Base-by-base conservation (phyloP, 2,888 invertebrate genomes). In the Leptopilina myrica region DNA sequence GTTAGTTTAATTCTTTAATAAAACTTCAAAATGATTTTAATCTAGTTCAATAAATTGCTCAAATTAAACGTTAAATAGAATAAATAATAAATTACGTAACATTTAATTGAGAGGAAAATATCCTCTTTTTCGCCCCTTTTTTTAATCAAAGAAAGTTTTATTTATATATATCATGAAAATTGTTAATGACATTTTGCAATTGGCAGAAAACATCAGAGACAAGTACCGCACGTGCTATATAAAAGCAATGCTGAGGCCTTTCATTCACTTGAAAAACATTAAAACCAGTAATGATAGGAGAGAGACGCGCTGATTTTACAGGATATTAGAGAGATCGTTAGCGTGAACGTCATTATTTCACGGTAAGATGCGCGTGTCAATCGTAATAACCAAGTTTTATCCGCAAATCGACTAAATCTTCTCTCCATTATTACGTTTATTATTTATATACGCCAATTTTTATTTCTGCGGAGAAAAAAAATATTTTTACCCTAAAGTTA, bases 251-350 rank as follows among this genome's bases (percentile, higher is more conserved):
- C 53, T 14, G 33, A 69, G 53, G 53, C 33, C 69, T 69, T 53
- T 49, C 69, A 69, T 69, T 69, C 69, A 53, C 26, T n/a, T 43
- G 43, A 8, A 49, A 53, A 49, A 69, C 53, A 69, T 69, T 69
- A 69, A 49, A 69, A 69, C 33, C 76, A 33, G 78, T 85, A 85
- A 86, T 87, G 82, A 84, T 84, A 85, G 85, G 83, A 85, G 87
- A 85, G 87, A 84, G 79, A 76, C 79, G 76, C n/a, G 76, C n/a
- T 79, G 85, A 88, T 86, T 87, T 86, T 82, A 79, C 83, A 84
- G 79, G 56, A 82, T 83, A 84, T 86, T 85, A 84, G 81, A 80
- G 80, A 79, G 80, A 82, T 87, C 84, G 84, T 86, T 86, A 86
- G 80, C 85, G 84, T 77, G 83, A 79, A 82, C 81, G 81, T 81